Evolutionary conservation across 2,888 invertebrate species (phyloP), one percentile per base, ranked within the genome.

Genomic region (Andrena flavipes): DNA sequence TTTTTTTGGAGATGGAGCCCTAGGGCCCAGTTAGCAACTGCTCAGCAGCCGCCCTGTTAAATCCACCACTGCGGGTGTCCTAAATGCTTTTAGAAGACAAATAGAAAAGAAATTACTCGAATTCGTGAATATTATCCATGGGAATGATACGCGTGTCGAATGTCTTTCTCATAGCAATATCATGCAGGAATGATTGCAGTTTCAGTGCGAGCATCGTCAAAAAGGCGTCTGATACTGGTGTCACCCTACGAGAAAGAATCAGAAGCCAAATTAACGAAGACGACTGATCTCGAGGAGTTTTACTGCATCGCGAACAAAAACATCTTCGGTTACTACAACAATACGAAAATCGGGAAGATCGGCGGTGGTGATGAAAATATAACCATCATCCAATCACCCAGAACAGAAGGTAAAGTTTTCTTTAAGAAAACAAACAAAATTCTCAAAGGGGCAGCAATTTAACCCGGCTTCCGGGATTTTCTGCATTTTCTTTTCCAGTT

Each of bases 291-390:
- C 8, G 76, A 79, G n/a, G 85, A 80, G 16, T 84, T 86, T 23
- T 87, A 85, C 63, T 79, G 84, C 42, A 70, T 89, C n/a, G 84
- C 88, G 10, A 85, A 71, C 13, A 78, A 70, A 49, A 84, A 85
- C 29, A 67, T 82, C 7, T 64, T 83, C 10, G 75, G 81, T 13
- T 88, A 85, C 49, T 90, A 85, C 68, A 85, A 80, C 48, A 85
- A 87, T 10, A 76, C 87, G 60, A 87, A 87, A 82, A 77, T 86
- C 26, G 80, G 86, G 49, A 84, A 87, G 75, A 89, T 80, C 42
- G 91, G 90, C 10, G 89, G 89, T 26, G 91, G 91, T 7, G 92
- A 92, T 51, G 90, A 91, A 63, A 91, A 90, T 59, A 76, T 90
- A 69, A 87, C 86, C 42, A 84, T 90, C 49, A 76, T 89, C 69